Base-by-base conservation (phyloP, 2,797 vertebrate genomes). In the Nannoperca australis region DNA sequence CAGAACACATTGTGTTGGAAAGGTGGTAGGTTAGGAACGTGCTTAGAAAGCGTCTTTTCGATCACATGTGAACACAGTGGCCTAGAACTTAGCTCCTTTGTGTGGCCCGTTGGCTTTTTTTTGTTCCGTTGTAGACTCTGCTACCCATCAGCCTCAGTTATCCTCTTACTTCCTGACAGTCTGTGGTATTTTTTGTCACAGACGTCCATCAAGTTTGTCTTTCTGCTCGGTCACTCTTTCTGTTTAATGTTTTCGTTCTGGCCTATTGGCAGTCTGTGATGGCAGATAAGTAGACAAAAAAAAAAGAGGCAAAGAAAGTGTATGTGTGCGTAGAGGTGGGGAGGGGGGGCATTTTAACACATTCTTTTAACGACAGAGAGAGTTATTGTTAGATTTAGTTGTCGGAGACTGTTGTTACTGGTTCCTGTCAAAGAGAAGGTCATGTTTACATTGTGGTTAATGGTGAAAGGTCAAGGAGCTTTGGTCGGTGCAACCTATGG, bases 401-500 rank as follows among this genome's bases (percentile, higher is more conserved):
- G 82, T 86, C 27, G 7, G 81, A 88, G 85, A 83, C 80, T 81
- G 88, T 85, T 81, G 86, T 90, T 85, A 27, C 84, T 83, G 78
- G 85, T 88, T 91, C 92, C 82, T 85, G 89, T 93, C 83, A 73
- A 66, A 85, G 54, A 91, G 80, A 91, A 91, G 88, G 87, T 90
- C 81, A 62, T 85, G 93, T 94, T 93, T 91, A 90, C 92, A 90
- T 86, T 91, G 87, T 82, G 83, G 70, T 88, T 85, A 78, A 90
- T 74, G 73, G 79, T 70, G 64, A 89, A 92, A 89, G 79, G 89
- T 88, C 78, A 73, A 86, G 79, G 91, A 88, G 78, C 70, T 85
- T 81, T 73, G 73, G 82, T 87, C 92, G 93, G 95, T 96, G 97
- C 98, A 98, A 96, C 97, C 98, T 96, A 97, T 99, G 95, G 98